Evolutionary conservation across 2,888 invertebrate species (phyloP).

Genomic region (Tetanocera ferruginea): DNA sequence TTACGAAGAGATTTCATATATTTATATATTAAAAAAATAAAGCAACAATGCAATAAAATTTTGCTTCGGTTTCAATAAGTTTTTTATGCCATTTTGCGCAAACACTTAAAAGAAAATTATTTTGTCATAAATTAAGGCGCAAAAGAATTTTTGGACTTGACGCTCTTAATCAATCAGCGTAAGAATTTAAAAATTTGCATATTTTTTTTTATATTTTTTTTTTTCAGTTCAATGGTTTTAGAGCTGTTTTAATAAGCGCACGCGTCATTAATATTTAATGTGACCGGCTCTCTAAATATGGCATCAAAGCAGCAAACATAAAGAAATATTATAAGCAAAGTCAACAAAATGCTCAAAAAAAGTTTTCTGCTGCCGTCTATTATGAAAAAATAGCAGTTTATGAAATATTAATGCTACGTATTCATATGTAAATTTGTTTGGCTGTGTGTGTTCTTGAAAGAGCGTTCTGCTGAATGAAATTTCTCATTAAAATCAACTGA

Average conservation of each 20-base stretch:
- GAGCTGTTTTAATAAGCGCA: neutral
- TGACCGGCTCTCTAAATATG: neutral
- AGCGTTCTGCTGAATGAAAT: too few relatives aligned
- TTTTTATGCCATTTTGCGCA: too few relatives aligned
- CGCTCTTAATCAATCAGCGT: neutral
- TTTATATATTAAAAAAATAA: too few relatives aligned
- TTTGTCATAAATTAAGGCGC: neutral
- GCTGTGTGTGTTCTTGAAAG: neutral
- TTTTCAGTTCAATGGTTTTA: neutral
- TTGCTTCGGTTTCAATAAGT: too few relatives aligned
- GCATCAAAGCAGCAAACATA: neutral
- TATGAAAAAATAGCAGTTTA: neutral
- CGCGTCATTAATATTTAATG: constrained; percentile 5
- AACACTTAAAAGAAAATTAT: neutral
- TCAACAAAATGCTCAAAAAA: neutral
- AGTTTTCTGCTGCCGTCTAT: neutral
- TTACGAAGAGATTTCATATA: too few relatives aligned
- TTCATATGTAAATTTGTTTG: neutral
- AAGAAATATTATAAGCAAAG: neutral
- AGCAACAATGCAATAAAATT: too few relatives aligned
- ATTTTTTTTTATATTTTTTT: neutral
- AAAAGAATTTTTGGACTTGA: neutral
- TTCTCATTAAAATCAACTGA: too few relatives aligned
- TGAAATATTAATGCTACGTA: neutral
- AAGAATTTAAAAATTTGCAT: neutral